phyloP scores from a whole-genome alignment of 2,888 invertebrate species.

The Elmis aenea region DNA sequence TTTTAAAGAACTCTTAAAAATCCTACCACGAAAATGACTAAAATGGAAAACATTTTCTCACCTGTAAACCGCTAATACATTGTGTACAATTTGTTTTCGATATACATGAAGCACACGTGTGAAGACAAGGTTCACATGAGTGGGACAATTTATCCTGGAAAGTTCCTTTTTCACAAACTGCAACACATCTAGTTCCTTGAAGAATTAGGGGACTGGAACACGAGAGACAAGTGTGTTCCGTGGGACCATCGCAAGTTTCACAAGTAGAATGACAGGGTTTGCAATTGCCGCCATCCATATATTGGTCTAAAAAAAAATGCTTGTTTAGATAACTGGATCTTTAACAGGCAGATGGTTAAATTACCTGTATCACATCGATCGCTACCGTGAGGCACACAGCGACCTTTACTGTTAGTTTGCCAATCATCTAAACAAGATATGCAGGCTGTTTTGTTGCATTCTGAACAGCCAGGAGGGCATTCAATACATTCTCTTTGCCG shows the following conservation, averaged over 20 bases:
- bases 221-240: conserved; percentile 68
- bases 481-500: conserved; percentile 74
- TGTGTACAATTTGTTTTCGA: conserved; percentile 76
- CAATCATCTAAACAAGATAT: conserved; percentile 68
- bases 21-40: background rate
- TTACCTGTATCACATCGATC: conserved; percentile 64
- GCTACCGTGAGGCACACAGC: conserved; percentile 67
- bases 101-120: conserved; percentile 72
- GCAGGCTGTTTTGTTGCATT: conserved; percentile 70
- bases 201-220: conserved; percentile 69
- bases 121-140: conserved; percentile 70
- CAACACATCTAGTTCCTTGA: conserved; percentile 69
- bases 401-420: conserved; percentile 70
- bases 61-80: conserved; percentile 68
- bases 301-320: conserved; percentile 61
- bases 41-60: conserved; percentile 24
- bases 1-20: too few species aligned
- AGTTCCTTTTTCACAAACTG: conserved; percentile 65
- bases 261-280: conserved; percentile 73
- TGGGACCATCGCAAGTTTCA: conserved; percentile 75
- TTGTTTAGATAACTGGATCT: too few species aligned
- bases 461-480: conserved; percentile 73
- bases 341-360: conserved; percentile 38
- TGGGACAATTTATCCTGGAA: conserved; percentile 65
- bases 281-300: conserved; percentile 66